phyloP scores from a whole-genome alignment of 2,888 invertebrate genomes.

The Cephonodes hylas region DNA sequence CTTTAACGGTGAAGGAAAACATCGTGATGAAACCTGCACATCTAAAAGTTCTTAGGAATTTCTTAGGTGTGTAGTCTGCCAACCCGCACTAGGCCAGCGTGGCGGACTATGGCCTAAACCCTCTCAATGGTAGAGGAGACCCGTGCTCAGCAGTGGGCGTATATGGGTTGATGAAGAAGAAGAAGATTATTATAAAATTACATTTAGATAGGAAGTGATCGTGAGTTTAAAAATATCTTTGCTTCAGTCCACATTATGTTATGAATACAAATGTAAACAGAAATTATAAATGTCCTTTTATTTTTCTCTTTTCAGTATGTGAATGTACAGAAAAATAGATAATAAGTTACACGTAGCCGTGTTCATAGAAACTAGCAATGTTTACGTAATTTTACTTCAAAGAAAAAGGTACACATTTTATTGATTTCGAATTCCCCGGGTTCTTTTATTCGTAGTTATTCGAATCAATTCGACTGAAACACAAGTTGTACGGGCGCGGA shows the following conservation, averaged over 20 bases:
- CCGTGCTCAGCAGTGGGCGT: too few relatives aligned
- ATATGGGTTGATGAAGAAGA: neutral
- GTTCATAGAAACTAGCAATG: neutral
- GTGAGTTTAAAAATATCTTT: neutral
- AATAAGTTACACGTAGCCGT: neutral
- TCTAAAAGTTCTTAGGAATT: too few relatives aligned
- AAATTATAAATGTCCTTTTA: neutral
- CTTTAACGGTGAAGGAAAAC: too few relatives aligned
- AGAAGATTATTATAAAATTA: neutral
- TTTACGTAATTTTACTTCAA: conserved; percentile 8
- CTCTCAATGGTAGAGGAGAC: too few relatives aligned
- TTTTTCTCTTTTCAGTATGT: neutral
- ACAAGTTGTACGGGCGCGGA: conserved; percentile 5
- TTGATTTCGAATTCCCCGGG: conserved; percentile 6
- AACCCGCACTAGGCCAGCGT: too few relatives aligned
- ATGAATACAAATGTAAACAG: neutral
- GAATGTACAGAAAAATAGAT: neutral
- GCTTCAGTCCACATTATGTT: neutral
- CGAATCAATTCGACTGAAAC: conserved; percentile 8
- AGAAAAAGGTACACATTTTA: conserved; percentile 9
- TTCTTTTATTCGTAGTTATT: conserved; percentile 9
- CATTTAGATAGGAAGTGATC: neutral
- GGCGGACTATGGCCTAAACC: too few relatives aligned
- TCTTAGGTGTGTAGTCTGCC: too few relatives aligned
- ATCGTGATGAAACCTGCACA: too few relatives aligned